phyloP scores from a whole-genome alignment of 2,888 invertebrate species.

The Dryococelus australis region DNA sequence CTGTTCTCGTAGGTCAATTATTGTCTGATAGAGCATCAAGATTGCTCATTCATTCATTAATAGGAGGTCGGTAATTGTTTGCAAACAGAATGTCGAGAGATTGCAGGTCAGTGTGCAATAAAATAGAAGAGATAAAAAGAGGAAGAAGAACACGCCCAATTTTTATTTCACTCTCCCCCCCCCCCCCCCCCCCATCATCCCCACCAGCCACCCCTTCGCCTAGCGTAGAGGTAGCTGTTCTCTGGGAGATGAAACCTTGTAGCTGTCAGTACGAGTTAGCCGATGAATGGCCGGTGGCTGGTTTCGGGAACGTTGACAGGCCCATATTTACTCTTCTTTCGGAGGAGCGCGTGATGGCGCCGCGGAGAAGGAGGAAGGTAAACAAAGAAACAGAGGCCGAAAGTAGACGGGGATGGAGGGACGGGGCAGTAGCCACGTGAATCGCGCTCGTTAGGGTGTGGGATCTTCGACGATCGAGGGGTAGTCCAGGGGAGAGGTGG shows the following conservation, averaged over 20 bases:
- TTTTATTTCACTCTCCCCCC: neutral
- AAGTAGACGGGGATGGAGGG: neutral
- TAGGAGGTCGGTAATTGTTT: neutral
- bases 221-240: neutral
- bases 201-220: neutral
- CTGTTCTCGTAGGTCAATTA: neutral
- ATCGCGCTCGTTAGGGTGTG: neutral
- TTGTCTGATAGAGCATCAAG: neutral
- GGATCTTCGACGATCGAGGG: neutral
- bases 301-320: neutral
- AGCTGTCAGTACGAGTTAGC: neutral
- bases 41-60: neutral
- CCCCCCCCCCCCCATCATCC: neutral
- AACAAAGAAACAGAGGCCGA: neutral
- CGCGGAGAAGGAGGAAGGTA: neutral
- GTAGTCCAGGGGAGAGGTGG: too few species aligned
- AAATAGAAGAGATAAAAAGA: neutral
- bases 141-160: neutral
- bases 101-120: neutral
- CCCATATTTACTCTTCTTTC: neutral
- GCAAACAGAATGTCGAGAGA: neutral
- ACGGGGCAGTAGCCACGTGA: neutral
- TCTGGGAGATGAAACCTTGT: neutral
- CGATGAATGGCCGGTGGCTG: slow-evolving; percentile 8
- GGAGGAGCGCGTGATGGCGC: neutral